Evolutionary conservation across 2,113 vertebrate species (phyloP).

Genomic region (Pipra filicauda): DNA sequence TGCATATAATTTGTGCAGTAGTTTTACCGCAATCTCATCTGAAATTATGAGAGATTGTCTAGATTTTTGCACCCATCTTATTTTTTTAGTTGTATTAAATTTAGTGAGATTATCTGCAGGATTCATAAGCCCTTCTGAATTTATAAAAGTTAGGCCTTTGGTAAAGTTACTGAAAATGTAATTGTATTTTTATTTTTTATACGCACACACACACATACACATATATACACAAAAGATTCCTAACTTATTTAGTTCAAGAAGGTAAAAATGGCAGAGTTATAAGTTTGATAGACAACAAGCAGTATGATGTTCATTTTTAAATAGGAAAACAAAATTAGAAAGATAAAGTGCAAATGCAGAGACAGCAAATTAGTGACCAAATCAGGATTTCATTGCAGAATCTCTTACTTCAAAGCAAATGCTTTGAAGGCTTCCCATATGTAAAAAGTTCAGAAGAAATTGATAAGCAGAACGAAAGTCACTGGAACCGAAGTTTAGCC

Average conservation of each 20-base stretch:
- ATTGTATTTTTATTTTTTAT: background rate
- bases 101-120: background rate
- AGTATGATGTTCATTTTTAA: background rate
- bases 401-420: conserved; percentile 30
- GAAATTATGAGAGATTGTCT: background rate
- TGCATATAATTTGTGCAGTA: background rate
- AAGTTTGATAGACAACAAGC: background rate
- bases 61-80: background rate
- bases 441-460: conserved; percentile 40
- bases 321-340: background rate
- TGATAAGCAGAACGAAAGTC: background rate
- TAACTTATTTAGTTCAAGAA: background rate
- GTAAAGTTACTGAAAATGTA: background rate
- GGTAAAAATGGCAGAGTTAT: background rate
- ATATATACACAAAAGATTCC: background rate
- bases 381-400: conserved; percentile 13
- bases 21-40: background rate
- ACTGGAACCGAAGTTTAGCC: background rate
- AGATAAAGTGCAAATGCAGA: background rate
- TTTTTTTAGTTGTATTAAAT: background rate
- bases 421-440: background rate
- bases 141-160: background rate
- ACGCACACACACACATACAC: fast-evolving
- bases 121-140: background rate
- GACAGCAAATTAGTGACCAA: conserved; percentile 20